These are phyloP conservation scores for Hydrozoanthus gracilis DNA, from an alignment of 92 coral and sea anemone genomes.

Conservation along the genomic window DNA sequence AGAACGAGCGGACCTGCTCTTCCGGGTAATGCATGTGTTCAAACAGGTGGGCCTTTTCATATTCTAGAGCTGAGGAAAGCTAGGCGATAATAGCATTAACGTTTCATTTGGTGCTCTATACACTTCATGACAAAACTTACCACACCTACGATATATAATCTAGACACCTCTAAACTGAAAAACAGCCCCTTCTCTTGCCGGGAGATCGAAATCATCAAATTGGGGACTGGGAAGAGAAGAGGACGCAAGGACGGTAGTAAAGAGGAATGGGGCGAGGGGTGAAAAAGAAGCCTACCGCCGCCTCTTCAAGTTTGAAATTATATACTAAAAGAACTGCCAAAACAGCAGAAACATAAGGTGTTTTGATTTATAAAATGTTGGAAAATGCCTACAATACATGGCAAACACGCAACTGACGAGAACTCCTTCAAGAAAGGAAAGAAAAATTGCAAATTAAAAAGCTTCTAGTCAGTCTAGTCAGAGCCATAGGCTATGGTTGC, in stretches of 20 bases:
- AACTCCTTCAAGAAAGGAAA: too few relatives aligned
- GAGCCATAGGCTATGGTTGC: too few relatives aligned
- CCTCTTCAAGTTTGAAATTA: too few relatives aligned
- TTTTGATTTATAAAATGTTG: too few relatives aligned
- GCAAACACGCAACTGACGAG: too few relatives aligned
- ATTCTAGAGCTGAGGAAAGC: background rate
- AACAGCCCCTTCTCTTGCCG: background rate
- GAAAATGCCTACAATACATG: too few relatives aligned
- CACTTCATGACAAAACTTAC: background rate
- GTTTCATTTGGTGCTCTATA: slow-evolving; percentile 1
- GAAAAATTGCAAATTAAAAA: too few relatives aligned
- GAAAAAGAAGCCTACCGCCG: background rate
- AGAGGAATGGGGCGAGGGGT: background rate
- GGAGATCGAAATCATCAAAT: background rate
- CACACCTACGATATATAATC: background rate
- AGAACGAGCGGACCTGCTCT: background rate
- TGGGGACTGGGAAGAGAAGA: background rate
- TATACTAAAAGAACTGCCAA: too few relatives aligned
- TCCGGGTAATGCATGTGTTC: background rate
- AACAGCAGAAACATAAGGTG: too few relatives aligned
- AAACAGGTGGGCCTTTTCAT: slow-evolving; percentile 4
- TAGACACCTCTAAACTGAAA: background rate
- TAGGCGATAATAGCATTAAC: background rate
- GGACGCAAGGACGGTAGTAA: background rate
- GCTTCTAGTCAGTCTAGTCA: too few relatives aligned